phyloP scores from a whole-genome alignment of 2,888 invertebrate genomes.

The Eubasilissa splendida region DNA sequence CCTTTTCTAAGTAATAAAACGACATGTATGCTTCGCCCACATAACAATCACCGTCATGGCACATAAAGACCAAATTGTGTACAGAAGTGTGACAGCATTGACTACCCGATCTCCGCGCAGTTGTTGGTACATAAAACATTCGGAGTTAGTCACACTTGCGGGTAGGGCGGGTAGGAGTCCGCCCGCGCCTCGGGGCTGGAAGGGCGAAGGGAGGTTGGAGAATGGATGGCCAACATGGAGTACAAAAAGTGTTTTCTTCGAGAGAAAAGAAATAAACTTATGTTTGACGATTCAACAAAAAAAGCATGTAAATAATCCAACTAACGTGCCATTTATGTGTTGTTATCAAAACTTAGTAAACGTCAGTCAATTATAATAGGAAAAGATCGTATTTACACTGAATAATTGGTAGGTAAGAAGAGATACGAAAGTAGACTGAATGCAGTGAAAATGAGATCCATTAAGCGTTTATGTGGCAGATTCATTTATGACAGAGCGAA shows the following conservation, averaged over 20 bases:
- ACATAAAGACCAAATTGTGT: constrained; percentile 21
- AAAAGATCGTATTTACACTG: too few relatives aligned
- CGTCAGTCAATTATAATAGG: too few relatives aligned
- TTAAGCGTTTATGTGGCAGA: too few relatives aligned
- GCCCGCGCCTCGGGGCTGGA: not conserved
- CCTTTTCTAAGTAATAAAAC: too few relatives aligned
- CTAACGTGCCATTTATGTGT: too few relatives aligned
- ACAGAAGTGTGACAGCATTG: constrained; percentile 31
- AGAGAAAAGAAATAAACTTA: not conserved
- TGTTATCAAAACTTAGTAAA: too few relatives aligned
- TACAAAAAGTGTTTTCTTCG: constrained; percentile 13
- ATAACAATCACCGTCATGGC: not conserved
- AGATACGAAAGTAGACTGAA: too few relatives aligned
- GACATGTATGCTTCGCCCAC: too few relatives aligned
- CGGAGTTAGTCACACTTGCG: constrained; percentile 39
- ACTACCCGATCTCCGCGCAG: constrained; percentile 17
- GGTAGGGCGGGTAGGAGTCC: not conserved
- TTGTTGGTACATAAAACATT: constrained; percentile 37
- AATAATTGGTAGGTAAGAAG: too few relatives aligned
- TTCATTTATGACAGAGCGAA: too few relatives aligned
- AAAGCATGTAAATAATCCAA: too few relatives aligned
- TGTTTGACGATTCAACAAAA: not conserved
- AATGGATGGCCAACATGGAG: not conserved
- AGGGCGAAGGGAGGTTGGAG: not conserved
- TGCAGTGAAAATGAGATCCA: too few relatives aligned